These are phyloP conservation scores for Mnemiopsis leidyi DNA, from an alignment of 37 sponge, comb jelly and placozoan species.

Conservation along the genomic window DNA sequence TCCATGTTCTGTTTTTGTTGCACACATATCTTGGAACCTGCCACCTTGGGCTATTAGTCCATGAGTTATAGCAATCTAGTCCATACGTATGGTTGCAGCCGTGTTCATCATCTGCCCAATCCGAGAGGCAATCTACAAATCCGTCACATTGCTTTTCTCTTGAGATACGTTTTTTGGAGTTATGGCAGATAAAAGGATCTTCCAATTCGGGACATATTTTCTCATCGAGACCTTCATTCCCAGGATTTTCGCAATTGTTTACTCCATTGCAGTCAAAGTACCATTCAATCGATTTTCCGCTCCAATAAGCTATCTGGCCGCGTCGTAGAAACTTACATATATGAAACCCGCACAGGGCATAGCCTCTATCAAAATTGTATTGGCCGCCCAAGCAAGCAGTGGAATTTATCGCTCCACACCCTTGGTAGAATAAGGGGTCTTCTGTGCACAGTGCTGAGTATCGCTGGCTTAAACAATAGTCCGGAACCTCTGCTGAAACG, in stretches of 20 bases:
- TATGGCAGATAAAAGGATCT: not conserved
- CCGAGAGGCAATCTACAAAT: not conserved
- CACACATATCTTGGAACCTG: constrained; percentile 3
- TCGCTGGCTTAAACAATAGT: not conserved
- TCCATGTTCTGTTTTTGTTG: not conserved
- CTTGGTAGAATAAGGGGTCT: not conserved
- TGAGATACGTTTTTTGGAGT: not conserved
- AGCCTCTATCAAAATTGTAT: not conserved
- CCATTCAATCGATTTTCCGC: constrained; percentile 21
- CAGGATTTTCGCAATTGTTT: not conserved
- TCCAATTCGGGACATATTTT: not conserved
- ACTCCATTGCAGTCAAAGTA: constrained; percentile 9
- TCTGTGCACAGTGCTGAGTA: not conserved
- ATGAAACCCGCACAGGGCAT: not conserved
- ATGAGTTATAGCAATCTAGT: not conserved
- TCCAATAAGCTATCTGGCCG: not conserved
- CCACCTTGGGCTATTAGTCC: not conserved
- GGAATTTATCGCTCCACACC: not conserved
- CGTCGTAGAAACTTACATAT: not conserved
- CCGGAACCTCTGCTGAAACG: not conserved
- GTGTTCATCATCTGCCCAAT: not conserved
- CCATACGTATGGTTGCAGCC: not conserved
- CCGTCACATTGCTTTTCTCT: not conserved
- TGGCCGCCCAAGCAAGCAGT: not conserved
- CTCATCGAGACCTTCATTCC: not conserved